phyloP scores from a whole-genome alignment of 2,888 invertebrate species.

The Lottia scabra region DNA sequence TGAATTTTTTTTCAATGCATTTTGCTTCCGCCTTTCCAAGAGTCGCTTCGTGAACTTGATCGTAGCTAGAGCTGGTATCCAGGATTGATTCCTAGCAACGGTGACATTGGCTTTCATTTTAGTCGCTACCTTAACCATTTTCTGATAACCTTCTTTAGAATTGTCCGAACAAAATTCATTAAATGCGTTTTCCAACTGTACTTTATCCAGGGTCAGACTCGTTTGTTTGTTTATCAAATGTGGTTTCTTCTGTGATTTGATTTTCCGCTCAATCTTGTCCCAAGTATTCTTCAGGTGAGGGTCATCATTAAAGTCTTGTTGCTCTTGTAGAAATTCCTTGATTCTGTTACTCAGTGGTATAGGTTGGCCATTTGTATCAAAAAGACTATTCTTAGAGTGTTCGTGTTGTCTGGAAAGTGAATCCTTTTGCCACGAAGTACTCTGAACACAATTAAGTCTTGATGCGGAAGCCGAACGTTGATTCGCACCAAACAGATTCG shows the following conservation, averaged over 20 bases:
- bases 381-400: not conserved
- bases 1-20: no score
- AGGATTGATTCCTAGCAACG: constrained; percentile 38
- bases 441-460: not conserved
- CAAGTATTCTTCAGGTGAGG: not conserved
- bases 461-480: not conserved
- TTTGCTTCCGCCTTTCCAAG: not conserved
- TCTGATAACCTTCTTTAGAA: constrained; percentile 38
- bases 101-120: constrained; percentile 44
- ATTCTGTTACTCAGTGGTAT: constrained; percentile 22
- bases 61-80: constrained; percentile 38
- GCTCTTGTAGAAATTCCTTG: constrained; percentile 23
- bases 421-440: not conserved
- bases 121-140: constrained; percentile 43
- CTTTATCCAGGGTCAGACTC: constrained; percentile 29
- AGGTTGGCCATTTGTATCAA: not conserved
- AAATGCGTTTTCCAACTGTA: constrained; percentile 43
- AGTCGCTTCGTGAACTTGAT: constrained; percentile 20
- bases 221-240: constrained; percentile 27
- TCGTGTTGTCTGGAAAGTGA: not conserved
- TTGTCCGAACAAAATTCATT: constrained; percentile 43
- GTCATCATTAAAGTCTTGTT: constrained; percentile 23
- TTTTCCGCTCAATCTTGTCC: not conserved
- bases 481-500: not conserved
- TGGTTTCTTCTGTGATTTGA: constrained; percentile 24